Evolutionary conservation across 2,888 invertebrate species (phyloP), one percentile per base, ranked within the genome.

Genomic region (Drosophila subsilvestris): DNA sequence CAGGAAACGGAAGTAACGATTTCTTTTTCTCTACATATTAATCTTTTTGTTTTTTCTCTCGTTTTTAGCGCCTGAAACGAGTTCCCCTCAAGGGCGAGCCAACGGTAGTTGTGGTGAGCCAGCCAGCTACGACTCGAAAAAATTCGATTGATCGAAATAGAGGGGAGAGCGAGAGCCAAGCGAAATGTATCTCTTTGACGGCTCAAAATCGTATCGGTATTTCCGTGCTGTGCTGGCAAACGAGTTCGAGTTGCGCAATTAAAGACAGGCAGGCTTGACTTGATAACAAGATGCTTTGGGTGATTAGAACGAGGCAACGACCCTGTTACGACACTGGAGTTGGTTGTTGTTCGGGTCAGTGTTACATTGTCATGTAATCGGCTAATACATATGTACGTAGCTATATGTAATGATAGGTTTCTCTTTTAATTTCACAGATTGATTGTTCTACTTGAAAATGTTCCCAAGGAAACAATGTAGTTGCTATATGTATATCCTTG

Each of bases 1-100:
- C 84, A 80, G 83, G 83, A 84, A 84, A 88, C 88, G 83, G 83
- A 84, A 84, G 83, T 83, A 62, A 42, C 63, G 17, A 56, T 75
- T 69, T 72, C 57, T 67, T 56, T 66, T 66, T 74, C 60, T 54
- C 65, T 63, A 66, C 66, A 76, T 66, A 81, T 73, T 83, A 79
- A 86, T 86, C 72, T 80, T 73, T 76, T 63, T 65, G 58, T 76
- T 78, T 71, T 66, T 57, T 61, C 56, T 59, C 74, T 74, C 55
- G 29, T 50, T 70, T 32, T 55, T 58, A 58, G 51, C 63, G 62
- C 70, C 68, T 68, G 25, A 71, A 86, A 84, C 83, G 32, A 65
- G 83, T 84, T 83, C 74, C 45, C 14, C 47, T 67, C 88, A 84
- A 84, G 83, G 83, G 88, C 83, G 83, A 49, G 48, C 37, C 74